Conservation (phyloP, 2,797 vertebrate species). For the Epinephelus malabaricus region DNA sequence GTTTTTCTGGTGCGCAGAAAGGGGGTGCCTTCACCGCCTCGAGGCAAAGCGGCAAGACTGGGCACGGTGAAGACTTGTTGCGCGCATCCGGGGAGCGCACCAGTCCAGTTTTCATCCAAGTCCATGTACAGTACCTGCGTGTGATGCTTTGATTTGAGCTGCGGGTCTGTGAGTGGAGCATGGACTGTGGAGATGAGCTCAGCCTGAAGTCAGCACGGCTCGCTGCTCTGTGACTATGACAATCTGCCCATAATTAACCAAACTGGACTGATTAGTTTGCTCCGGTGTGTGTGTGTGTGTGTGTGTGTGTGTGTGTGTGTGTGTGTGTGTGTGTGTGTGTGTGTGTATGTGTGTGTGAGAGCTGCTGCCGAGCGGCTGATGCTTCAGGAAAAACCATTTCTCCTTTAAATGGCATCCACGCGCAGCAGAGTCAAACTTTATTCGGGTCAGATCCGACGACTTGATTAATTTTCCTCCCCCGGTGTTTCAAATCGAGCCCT, state of each 20-base stretch:
- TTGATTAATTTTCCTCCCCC: slow-evolving; percentile 38
- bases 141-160: slow-evolving; percentile 56
- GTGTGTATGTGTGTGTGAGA: neutral
- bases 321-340: neutral
- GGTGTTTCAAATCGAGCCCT: slow-evolving; percentile 26
- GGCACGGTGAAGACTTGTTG: slow-evolving; percentile 80
- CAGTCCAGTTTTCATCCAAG: slow-evolving; percentile 38
- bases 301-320: neutral
- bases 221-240: slow-evolving; percentile 33
- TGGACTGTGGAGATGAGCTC: slow-evolving; percentile 18
- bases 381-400: slow-evolving; percentile 27
- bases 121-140: slow-evolving; percentile 34
- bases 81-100: slow-evolving; percentile 66
- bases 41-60: neutral
- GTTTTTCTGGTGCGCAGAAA: neutral
- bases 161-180: slow-evolving; percentile 14
- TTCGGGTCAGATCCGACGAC: slow-evolving; percentile 46
- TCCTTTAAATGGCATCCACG: slow-evolving; percentile 67
- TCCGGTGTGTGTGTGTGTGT: slow-evolving; percentile 7
- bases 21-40: neutral
- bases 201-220: slow-evolving; percentile 40
- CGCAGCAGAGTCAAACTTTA: slow-evolving; percentile 70
- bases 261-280: slow-evolving; percentile 54
- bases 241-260: slow-evolving; percentile 51
- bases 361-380: slow-evolving; percentile 32